These are phyloP conservation scores for Myanophis thanlyinensis DNA, from an alignment of 2,113 vertebrate species.

Conservation along the genomic window DNA sequence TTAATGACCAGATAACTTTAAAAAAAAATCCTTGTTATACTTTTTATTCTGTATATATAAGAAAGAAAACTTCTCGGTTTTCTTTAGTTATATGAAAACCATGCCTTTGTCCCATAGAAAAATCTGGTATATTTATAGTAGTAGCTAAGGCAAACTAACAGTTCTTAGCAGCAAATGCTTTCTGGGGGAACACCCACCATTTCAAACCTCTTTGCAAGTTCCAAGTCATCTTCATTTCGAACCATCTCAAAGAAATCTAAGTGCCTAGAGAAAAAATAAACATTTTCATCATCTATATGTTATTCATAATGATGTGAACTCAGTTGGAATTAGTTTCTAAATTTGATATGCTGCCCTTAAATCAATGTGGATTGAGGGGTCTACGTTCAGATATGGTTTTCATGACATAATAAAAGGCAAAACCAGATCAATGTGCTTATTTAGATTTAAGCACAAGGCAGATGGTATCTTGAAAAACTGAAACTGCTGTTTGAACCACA, in stretches of 20 bases:
- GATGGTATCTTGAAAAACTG: neutral
- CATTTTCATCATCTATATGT: neutral
- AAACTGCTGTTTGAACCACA: neutral
- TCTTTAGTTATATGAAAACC: neutral
- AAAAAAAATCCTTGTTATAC: neutral
- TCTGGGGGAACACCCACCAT: conserved; percentile 72
- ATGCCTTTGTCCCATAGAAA: neutral
- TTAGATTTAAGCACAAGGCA: neutral
- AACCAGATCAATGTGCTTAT: neutral
- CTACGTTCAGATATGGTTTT: neutral
- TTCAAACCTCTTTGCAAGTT: conserved; percentile 92
- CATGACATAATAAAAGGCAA: neutral
- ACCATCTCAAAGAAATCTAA: conserved; percentile 99
- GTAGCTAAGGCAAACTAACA: neutral
- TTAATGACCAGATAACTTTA: neutral
- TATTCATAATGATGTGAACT: neutral
- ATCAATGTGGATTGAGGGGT: neutral
- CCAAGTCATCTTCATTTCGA: conserved; percentile 93
- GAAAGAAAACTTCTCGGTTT: neutral
- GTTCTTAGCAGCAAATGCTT: neutral
- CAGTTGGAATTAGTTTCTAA: neutral
- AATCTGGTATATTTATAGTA: neutral
- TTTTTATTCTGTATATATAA: conserved; percentile 1
- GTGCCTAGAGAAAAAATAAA: conserved; percentile 74
- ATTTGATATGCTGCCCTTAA: neutral